Evolutionary conservation across 1,140 invertebrate species (phyloP), one percentile per base, ranked within the genome.

Genomic region (Idris sp.): DNA sequence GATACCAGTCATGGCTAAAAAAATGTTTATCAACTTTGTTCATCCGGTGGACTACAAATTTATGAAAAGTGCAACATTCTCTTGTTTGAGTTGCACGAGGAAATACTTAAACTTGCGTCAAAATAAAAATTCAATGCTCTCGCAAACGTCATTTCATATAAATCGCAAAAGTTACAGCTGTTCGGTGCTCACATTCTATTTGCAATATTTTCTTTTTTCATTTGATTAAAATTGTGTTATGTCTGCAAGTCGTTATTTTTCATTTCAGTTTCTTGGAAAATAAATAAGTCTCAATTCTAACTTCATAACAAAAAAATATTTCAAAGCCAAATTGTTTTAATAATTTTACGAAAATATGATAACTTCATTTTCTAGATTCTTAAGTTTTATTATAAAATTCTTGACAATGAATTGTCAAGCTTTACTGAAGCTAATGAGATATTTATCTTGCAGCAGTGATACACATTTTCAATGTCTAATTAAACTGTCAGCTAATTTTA

Each of bases 1-100:
- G n/a, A n/a, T n/a, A n/a, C n/a, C n/a, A n/a, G n/a, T n/a, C n/a
- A n/a, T n/a, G n/a, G n/a, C n/a, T n/a, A n/a, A n/a, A n/a, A n/a
- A 69, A 68, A 53, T 81, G 76, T 79, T 79, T 75, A 78, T 79
- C 64, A 69, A 74, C 30, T 49, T 35, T 16, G 22, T 38, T 43
- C 28, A 36, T 36, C 41, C 40, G 19, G 25, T 58, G 54, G 26
- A 28, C 31, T 25, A 16, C 41, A 11, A 28, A 58, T 26, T 56
- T 26, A 11, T 25, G 38, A 43, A 9, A 5, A 56, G 22, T 31
- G 16, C 25, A 28, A 13, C 43, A 15, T 8, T 40, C 53, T 58
- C 28, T 33, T 35, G 16, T 36, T 36, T 26, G 22, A 59, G 18
- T 26, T 46, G 13, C 4, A 22, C 35, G 19, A 16, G 11, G 6